These are phyloP conservation scores for Ptilonorhynchus violaceus DNA, from an alignment of 2,113 vertebrate species.

Conservation along the genomic window DNA sequence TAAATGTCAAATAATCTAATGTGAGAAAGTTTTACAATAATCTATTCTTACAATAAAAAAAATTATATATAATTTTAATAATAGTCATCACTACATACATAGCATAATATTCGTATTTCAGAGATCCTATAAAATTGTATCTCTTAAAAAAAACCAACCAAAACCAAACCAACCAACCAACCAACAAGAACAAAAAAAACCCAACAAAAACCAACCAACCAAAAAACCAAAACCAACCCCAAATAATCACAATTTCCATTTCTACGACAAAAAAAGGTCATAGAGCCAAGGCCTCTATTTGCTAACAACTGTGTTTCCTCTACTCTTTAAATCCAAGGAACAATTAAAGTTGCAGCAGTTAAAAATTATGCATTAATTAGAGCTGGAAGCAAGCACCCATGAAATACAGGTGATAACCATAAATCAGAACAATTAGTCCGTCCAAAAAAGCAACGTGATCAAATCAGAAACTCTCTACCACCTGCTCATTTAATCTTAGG, in stretches of 20 bases:
- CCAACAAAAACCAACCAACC: background rate
- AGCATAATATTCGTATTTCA: background rate
- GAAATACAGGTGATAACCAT: conserved; percentile 76
- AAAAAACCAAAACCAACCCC: background rate
- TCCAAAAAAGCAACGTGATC: conserved; percentile 72
- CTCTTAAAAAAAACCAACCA: background rate
- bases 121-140: background rate
- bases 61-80: background rate
- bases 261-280: background rate
- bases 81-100: background rate
- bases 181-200: background rate
- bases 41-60: background rate
- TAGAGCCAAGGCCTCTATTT: background rate
- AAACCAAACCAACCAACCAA: background rate
- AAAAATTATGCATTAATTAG: conserved; percentile 77
- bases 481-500: conserved; percentile 71
- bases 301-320: conserved; percentile 4
- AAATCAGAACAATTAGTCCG: conserved; percentile 81
- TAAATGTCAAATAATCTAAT: background rate
- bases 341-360: conserved; percentile 63
- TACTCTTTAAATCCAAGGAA: conserved; percentile 50
- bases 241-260: background rate
- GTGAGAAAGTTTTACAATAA: background rate
- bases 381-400: conserved; percentile 65
- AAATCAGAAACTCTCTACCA: conserved; percentile 67